phyloP scores from a whole-genome alignment of 2,888 invertebrate genomes.

The Cataglyphis livida region DNA sequence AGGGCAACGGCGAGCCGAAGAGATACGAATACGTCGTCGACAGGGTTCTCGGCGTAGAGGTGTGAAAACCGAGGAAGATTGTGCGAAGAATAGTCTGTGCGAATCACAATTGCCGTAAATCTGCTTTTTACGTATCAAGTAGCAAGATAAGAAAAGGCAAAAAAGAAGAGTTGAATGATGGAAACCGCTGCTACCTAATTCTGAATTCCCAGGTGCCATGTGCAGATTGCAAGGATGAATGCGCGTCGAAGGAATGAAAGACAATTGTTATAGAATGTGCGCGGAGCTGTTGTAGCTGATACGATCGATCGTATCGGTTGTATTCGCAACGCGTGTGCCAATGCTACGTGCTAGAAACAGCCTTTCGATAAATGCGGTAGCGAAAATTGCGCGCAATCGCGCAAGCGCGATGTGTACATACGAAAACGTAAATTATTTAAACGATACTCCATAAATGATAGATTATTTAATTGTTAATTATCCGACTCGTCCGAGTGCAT shows the following conservation, averaged over 20 bases:
- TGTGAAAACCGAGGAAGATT: slow-evolving; percentile 86
- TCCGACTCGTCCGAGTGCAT: slow-evolving; percentile 56
- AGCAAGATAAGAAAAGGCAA: not conserved
- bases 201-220: slow-evolving; percentile 74
- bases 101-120: slow-evolving; percentile 1
- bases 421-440: slow-evolving; percentile 74
- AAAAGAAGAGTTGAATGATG: not conserved
- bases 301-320: not conserved
- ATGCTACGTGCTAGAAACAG: slow-evolving; percentile 15
- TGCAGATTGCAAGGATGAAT: slow-evolving; percentile 41
- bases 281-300: not conserved
- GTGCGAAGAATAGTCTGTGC: not conserved
- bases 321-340: slow-evolving; percentile 28
- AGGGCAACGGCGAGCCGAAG: slow-evolving; percentile 84
- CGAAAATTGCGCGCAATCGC: slow-evolving; percentile 1
- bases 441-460: slow-evolving; percentile 67
- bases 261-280: not conserved
- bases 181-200: slow-evolving; percentile 8
- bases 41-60: slow-evolving; percentile 94
- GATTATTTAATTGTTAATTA: slow-evolving; percentile 79
- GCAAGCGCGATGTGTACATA: slow-evolving; percentile 76
- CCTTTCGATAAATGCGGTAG: not conserved
- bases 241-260: not conserved
- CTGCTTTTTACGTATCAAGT: not conserved
- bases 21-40: slow-evolving; percentile 94